phyloP scores from a whole-genome alignment of 2,113 vertebrate species.

The Australoheros scitulus region DNA sequence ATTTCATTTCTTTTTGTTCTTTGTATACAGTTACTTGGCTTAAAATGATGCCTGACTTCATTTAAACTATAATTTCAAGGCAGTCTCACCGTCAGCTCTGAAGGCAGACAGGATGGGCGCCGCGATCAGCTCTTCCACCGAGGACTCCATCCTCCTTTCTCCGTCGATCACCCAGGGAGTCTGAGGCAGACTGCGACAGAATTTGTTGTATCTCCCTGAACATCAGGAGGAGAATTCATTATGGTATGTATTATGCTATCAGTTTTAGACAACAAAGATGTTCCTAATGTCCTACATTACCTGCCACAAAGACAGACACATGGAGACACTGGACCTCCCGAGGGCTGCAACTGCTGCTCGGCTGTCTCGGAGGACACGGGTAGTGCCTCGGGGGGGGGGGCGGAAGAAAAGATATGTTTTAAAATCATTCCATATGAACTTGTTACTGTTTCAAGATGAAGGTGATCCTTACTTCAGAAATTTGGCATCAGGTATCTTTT shows the following conservation, averaged over 20 bases:
- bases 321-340: slow-evolving; percentile 90
- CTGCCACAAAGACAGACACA: slow-evolving; percentile 90
- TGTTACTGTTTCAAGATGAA: background rate
- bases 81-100: slow-evolving; percentile 86
- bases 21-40: background rate
- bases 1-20: background rate
- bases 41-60: background rate
- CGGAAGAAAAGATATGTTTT: background rate
- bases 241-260: background rate
- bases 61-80: background rate
- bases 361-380: slow-evolving; percentile 82
- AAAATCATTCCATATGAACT: background rate
- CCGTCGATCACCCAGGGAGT: slow-evolving; percentile 98
- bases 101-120: slow-evolving; percentile 86
- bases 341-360: slow-evolving; percentile 79
- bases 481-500: slow-evolving; percentile 88
- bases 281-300: slow-evolving; percentile 60
- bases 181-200: slow-evolving; percentile 92
- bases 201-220: slow-evolving; percentile 97
- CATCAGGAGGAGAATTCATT: background rate
- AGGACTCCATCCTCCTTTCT: slow-evolving; percentile 95
- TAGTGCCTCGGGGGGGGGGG: slow-evolving; percentile 64
- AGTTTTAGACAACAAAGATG: background rate
- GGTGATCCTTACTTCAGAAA: slow-evolving; percentile 84
- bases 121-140: slow-evolving; percentile 96